These are phyloP conservation scores for Eumeta japonica DNA, from an alignment of 1,140 invertebrate genomes.

Conservation along the genomic window DNA sequence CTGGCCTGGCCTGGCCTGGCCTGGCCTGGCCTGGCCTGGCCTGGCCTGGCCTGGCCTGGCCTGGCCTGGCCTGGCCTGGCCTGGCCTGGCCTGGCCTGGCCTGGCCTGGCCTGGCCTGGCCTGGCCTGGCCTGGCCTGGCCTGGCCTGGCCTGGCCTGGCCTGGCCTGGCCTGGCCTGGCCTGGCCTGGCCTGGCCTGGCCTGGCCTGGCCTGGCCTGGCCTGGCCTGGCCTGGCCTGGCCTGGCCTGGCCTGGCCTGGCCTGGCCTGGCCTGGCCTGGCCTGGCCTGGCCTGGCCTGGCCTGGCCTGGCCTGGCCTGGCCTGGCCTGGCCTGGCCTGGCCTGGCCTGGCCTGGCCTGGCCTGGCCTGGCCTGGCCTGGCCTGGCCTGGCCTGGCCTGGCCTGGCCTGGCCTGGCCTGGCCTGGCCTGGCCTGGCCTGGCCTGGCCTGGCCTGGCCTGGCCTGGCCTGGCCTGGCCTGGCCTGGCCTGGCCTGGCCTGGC, in stretches of 20 bases:
- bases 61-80: slow-evolving; percentile 3
- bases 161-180: slow-evolving; percentile 1
- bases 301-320: slow-evolving; percentile 1
- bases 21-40: slow-evolving; percentile 3
- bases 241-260: slow-evolving; percentile 1
- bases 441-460: slow-evolving; percentile 3
- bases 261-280: slow-evolving; percentile 1
- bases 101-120: slow-evolving; percentile 2
- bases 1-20: slow-evolving; percentile 3
- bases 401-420: slow-evolving; percentile 3
- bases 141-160: slow-evolving; percentile 1
- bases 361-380: slow-evolving; percentile 3
- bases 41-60: slow-evolving; percentile 3
- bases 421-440: slow-evolving; percentile 3
- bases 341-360: slow-evolving; percentile 1
- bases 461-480: slow-evolving; percentile 3
- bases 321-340: slow-evolving; percentile 1
- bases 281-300: slow-evolving; percentile 1
- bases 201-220: slow-evolving; percentile 15
- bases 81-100: slow-evolving; percentile 3
- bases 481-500: slow-evolving; percentile 3
- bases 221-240: slow-evolving; percentile 5
- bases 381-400: slow-evolving; percentile 3
- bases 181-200: slow-evolving; percentile 1
- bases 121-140: slow-evolving; percentile 1